Conservation (phyloP, 1,140 invertebrate genomes). For the Melipona quadrifasciata region DNA sequence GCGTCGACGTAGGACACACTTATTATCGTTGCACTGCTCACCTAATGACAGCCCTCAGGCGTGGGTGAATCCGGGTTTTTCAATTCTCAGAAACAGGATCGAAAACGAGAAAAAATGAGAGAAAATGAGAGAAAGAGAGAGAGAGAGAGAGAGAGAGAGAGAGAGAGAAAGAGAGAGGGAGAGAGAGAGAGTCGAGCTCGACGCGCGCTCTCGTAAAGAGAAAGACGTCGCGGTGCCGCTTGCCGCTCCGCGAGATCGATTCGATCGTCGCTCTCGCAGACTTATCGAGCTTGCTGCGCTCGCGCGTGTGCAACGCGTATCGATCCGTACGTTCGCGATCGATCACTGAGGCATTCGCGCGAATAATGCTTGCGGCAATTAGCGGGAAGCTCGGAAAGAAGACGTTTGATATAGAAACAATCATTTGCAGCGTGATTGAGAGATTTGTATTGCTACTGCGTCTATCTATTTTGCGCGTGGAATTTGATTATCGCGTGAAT, state of each 20-base stretch:
- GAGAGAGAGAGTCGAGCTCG: constrained; percentile 20
- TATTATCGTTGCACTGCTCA: constrained; percentile 21
- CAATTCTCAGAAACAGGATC: constrained; percentile 24
- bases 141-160: not conserved
- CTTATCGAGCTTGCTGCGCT: not conserved
- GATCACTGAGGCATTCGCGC: not conserved
- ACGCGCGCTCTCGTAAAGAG: constrained; percentile 40
- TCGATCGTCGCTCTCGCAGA: constrained; percentile 10
- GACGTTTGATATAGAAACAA: too few species aligned
- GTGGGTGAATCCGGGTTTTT: constrained; percentile 37
- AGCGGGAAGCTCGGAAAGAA: not conserved
- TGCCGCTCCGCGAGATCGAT: constrained; percentile 24
- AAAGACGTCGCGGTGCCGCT: constrained; percentile 48
- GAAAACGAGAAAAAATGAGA: not conserved
- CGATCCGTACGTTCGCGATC: not conserved
- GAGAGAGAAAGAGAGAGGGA: not conserved
- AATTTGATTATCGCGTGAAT: too few species aligned
- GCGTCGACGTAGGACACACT: constrained; percentile 49
- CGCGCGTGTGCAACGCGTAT: not conserved
- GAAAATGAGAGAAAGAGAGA: not conserved
- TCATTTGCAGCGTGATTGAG: not conserved
- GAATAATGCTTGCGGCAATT: not conserved
- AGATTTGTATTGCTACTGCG: not conserved
- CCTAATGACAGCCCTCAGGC: constrained; percentile 37
- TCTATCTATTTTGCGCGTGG: too few species aligned